Evolutionary conservation across 2,113 vertebrate species (phyloP).

Genomic region (Castor canadensis): DNA sequence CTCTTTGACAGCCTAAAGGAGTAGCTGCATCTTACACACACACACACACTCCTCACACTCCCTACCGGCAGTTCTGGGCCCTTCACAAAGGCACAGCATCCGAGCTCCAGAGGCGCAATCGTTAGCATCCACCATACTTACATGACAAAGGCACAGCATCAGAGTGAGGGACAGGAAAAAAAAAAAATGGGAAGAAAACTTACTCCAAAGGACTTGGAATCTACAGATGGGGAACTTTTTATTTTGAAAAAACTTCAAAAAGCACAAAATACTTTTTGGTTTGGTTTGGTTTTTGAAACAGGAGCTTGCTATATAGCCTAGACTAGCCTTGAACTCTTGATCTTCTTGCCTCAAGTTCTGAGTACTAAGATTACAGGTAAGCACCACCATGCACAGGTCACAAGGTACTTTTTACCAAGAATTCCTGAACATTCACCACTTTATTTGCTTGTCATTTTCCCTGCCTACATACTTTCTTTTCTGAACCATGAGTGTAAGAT

Average conservation of each 20-base stretch:
- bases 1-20: conserved; percentile 10
- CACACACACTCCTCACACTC: background rate
- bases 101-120: no score
- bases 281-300: no score
- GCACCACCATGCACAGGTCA: no score
- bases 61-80: background rate
- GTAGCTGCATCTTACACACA: background rate
- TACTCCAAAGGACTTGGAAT: background rate
- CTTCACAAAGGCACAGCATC: background rate
- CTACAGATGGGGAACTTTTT: background rate
- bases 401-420: background rate
- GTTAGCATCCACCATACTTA: no score
- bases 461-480: background rate
- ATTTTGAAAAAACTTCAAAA: conserved; percentile 50
- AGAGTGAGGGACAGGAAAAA: background rate
- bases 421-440: background rate
- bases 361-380: no score
- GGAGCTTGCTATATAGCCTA: no score
- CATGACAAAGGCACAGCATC: background rate
- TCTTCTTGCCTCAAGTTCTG: no score
- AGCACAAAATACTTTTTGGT: background rate
- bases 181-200: background rate
- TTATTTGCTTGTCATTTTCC: conserved; percentile 12
- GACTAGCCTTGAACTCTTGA: no score
- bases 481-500: background rate